Evolutionary conservation across 2,888 invertebrate species (phyloP).

Genomic region (Drymonia ruficornis): DNA sequence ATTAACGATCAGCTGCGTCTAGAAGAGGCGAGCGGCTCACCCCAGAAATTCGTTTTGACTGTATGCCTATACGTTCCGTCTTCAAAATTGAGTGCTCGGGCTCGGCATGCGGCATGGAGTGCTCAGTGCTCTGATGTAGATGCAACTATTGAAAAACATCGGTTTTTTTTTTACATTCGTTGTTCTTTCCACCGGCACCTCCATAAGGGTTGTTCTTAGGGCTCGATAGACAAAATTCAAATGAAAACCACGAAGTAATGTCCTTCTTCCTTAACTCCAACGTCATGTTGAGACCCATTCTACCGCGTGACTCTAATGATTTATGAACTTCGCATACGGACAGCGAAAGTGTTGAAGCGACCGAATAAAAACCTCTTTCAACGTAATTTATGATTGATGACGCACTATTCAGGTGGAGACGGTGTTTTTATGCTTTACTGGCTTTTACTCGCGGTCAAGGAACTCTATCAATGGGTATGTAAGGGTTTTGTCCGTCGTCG

Average conservation of each 20-base stretch:
- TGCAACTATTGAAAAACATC: no score
- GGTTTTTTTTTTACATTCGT: no score
- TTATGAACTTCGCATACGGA: slow-evolving; percentile 1
- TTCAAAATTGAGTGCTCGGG: no score
- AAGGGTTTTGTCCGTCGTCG: not conserved
- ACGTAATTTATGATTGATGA: slow-evolving; percentile 68
- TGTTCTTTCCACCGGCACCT: no score
- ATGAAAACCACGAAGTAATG: not conserved
- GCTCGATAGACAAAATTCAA: no score
- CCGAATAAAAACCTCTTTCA: slow-evolving; percentile 43
- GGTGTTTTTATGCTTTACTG: slow-evolving; percentile 49
- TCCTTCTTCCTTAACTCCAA: not conserved
- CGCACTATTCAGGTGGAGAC: slow-evolving; percentile 57
- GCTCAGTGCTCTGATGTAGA: no score
- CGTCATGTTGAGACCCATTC: not conserved
- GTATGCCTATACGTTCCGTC: no score
- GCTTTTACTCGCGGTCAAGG: slow-evolving; percentile 46
- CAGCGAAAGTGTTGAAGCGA: slow-evolving; percentile 1
- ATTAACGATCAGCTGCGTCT: no score
- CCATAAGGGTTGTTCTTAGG: no score
- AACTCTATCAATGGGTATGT: slow-evolving; percentile 33
- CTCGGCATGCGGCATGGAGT: no score
- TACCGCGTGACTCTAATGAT: not conserved
- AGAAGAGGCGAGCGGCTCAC: no score
- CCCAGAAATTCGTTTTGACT: no score